These are phyloP conservation scores for Pasiphila rectangulata DNA, from an alignment of 2,888 invertebrate species.

Conservation along the genomic window DNA sequence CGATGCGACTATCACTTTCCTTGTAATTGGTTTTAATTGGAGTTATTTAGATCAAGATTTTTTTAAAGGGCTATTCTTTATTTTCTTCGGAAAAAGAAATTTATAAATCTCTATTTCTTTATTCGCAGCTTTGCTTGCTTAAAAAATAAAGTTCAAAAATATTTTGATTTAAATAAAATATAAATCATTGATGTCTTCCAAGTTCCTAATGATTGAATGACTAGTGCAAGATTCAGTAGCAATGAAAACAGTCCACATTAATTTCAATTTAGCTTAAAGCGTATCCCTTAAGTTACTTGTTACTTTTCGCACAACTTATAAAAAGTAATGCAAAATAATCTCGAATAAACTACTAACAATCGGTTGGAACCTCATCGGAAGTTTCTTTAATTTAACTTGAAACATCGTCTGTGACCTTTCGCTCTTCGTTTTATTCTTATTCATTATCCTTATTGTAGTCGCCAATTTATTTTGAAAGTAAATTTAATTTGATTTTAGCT, in stretches of 20 bases:
- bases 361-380: conserved; percentile 32
- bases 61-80: conserved; percentile 2
- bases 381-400: conserved; percentile 45
- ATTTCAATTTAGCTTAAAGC: too few species aligned
- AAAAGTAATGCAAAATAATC: conserved; percentile 21
- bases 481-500: conserved; percentile 45
- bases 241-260: too few species aligned
- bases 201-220: too few species aligned
- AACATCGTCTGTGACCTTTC: conserved; percentile 48
- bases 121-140: too few species aligned
- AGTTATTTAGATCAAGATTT: conserved; percentile 29
- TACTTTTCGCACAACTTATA: conserved; percentile 4
- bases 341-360: conserved; percentile 27
- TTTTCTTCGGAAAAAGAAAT: neutral
- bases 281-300: too few species aligned
- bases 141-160: too few species aligned
- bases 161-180: too few species aligned
- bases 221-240: too few species aligned
- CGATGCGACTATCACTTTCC: conserved; percentile 50
- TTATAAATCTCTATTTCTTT: neutral
- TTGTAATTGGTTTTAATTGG: conserved; percentile 49
- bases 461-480: conserved; percentile 51
- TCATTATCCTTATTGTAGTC: conserved; percentile 59
- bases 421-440: conserved; percentile 45
- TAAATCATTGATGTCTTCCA: too few species aligned